These are phyloP conservation scores for Microtus montanus DNA, from an alignment of 2,113 vertebrate genomes.

Conservation along the genomic window DNA sequence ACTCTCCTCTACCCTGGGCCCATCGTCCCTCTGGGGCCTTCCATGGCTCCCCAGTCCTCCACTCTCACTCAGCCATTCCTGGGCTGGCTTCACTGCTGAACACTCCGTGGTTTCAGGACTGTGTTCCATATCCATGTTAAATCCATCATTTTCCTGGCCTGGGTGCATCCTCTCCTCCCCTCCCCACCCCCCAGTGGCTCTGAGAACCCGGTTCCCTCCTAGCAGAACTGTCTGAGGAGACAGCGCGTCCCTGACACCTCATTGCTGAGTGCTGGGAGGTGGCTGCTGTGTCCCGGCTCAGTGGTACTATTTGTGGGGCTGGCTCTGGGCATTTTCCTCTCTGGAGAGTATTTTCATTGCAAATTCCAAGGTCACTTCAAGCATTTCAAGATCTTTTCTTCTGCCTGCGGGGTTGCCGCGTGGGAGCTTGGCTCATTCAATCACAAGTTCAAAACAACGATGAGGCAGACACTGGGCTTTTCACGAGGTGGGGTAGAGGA, in stretches of 20 bases:
- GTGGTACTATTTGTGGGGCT: background rate
- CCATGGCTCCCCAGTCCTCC: background rate
- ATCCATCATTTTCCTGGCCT: conserved; percentile 52
- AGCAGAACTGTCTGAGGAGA: background rate
- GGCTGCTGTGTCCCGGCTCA: rapidly evolving
- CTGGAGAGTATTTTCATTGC: background rate
- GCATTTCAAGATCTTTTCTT: background rate
- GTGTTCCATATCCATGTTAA: conserved; percentile 34
- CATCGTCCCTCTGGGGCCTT: background rate
- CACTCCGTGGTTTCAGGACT: background rate
- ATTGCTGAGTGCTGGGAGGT: background rate
- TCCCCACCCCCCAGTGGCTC: background rate
- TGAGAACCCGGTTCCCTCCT: background rate
- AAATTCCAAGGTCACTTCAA: background rate
- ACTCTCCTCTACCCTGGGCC: background rate
- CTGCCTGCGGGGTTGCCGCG: rapidly evolving
- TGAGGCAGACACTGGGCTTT: background rate
- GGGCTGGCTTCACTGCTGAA: background rate
- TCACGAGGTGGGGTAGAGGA: background rate
- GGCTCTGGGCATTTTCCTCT: background rate
- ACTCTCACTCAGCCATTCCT: background rate
- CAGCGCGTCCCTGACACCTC: background rate
- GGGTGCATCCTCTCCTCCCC: background rate
- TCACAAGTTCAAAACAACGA: rapidly evolving
- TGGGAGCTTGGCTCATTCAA: background rate